phyloP scores from a whole-genome alignment of 2,888 invertebrate species.

The Caradrina kadenii region DNA sequence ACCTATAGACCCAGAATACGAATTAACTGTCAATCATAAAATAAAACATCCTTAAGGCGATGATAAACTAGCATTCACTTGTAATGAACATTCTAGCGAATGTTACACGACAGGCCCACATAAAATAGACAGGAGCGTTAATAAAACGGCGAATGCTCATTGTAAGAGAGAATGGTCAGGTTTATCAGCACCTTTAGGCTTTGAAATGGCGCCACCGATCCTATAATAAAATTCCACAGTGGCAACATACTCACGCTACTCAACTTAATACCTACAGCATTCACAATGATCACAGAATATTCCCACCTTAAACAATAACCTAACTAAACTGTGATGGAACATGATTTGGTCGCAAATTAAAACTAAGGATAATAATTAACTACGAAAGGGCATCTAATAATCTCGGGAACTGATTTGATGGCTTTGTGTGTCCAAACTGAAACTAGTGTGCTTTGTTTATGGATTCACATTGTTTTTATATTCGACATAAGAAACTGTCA shows the following conservation, averaged over 20 bases:
- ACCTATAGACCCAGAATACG: neutral
- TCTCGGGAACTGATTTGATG: too few species aligned
- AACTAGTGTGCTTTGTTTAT: too few species aligned
- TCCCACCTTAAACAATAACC: slow-evolving; percentile 35
- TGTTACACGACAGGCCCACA: too few species aligned
- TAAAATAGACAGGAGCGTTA: too few species aligned
- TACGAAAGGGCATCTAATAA: too few species aligned
- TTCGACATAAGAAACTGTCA: too few species aligned
- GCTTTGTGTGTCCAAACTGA: too few species aligned
- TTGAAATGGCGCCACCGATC: slow-evolving; percentile 30
- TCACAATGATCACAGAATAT: slow-evolving; percentile 65
- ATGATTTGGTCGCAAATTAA: slow-evolving; percentile 57
- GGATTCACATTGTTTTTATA: too few species aligned
- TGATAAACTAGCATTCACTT: too few species aligned
- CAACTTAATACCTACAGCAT: slow-evolving; percentile 58
- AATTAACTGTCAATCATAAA: slow-evolving; percentile 22
- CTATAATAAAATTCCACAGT: slow-evolving; percentile 12
- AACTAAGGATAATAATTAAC: slow-evolving; percentile 35
- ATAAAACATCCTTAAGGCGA: slow-evolving; percentile 29
- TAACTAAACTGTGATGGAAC: slow-evolving; percentile 50
- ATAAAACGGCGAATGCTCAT: too few species aligned
- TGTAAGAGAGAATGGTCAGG: too few species aligned
- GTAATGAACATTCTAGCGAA: too few species aligned
- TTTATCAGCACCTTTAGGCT: neutral
- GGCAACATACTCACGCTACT: slow-evolving; percentile 12